Conservation (phyloP, 30 jellyfish, hydroid and myxozoan genomes). For the Chrysaora quinquecirrha region DNA sequence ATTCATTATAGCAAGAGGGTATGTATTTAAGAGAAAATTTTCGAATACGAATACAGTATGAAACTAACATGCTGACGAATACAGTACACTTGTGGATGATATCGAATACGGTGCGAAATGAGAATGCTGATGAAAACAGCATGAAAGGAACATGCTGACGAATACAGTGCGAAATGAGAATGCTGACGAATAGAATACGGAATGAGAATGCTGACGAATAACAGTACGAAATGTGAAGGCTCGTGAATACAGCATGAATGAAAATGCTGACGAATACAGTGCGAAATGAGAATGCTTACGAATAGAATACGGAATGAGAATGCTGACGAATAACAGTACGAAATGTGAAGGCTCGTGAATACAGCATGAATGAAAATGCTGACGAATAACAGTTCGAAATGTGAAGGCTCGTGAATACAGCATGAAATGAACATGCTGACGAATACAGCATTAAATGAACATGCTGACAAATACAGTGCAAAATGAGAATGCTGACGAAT, state of each 20-base stretch:
- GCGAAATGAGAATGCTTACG: too few species aligned
- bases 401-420: neutral
- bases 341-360: neutral
- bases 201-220: neutral
- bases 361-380: neutral
- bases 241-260: too few species aligned
- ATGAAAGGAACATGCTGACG: too few species aligned
- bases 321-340: neutral
- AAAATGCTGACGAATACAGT: too few species aligned
- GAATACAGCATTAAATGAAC: too few species aligned
- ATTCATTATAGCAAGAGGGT: neutral
- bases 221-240: too few species aligned
- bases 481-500: neutral
- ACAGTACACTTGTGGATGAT: neutral
- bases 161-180: neutral
- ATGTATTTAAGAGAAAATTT: neutral
- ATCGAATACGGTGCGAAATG: neutral
- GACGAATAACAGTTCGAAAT: too few species aligned
- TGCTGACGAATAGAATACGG: neutral
- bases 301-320: neutral
- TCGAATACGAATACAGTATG: neutral
- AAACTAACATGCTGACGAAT: neutral
- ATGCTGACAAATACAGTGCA: too few species aligned
- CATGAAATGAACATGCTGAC: too few species aligned
- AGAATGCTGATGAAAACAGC: too few species aligned